Conservation (phyloP, 2,113 vertebrate genomes). For the Vicugna pacos region DNA sequence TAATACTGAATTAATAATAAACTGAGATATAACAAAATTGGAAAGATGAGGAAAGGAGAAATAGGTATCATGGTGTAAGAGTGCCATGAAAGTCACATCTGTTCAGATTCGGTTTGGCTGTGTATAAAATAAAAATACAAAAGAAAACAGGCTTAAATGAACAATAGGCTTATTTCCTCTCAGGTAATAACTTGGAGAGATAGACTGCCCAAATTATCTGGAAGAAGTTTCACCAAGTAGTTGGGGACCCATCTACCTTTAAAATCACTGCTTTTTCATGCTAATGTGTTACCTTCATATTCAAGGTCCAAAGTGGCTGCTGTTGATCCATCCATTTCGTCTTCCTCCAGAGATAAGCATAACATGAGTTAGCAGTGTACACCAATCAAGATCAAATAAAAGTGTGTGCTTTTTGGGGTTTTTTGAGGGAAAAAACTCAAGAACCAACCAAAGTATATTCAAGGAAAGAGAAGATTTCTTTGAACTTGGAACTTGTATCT, state of each 20-base stretch:
- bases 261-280: background rate
- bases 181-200: background rate
- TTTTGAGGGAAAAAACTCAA: background rate
- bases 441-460: background rate
- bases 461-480: background rate
- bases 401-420: background rate
- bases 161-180: background rate
- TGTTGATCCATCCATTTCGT: background rate
- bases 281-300: background rate
- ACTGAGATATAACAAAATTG: background rate
- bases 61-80: background rate
- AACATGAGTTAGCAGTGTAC: background rate
- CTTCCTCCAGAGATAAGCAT: background rate
- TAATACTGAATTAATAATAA: background rate
- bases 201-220: background rate
- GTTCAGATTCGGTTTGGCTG: background rate
- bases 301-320: background rate
- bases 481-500: background rate
- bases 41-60: background rate
- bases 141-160: background rate
- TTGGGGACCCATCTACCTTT: background rate
- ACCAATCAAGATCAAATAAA: background rate
- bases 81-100: background rate
- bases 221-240: background rate
- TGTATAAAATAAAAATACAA: background rate